phyloP scores from a whole-genome alignment of 23 tunicate species.

The Halocynthia aurantium region DNA sequence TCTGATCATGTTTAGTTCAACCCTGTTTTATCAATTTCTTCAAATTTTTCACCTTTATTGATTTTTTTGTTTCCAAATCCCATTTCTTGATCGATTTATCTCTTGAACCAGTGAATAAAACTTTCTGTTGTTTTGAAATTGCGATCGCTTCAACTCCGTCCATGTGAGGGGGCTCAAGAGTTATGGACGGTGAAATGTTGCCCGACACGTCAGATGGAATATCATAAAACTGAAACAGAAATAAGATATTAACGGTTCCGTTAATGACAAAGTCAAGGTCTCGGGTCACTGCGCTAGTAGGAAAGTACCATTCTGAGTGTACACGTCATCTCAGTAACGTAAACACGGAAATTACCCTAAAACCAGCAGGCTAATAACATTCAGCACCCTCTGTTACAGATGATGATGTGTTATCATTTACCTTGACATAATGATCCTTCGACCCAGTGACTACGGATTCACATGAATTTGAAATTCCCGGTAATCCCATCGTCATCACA shows the following conservation, averaged over 20 bases:
- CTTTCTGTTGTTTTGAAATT: conserved; percentile 22
- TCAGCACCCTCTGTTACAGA: not conserved
- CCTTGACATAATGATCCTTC: conserved; percentile 89
- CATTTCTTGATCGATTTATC: conserved; percentile 94
- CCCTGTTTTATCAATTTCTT: not conserved
- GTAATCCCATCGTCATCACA: conserved; percentile 61
- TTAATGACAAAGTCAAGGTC: not conserved
- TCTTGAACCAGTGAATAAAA: conserved; percentile 72
- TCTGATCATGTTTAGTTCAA: too few species aligned
- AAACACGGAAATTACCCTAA: too few species aligned
- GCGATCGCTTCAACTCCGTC: conserved; percentile 87
- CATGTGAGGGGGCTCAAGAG: conserved; percentile 89
- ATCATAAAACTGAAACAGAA: conserved; percentile 46
- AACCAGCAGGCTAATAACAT: too few species aligned
- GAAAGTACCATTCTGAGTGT: too few species aligned
- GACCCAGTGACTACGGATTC: conserved; percentile 64
- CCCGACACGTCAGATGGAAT: conserved; percentile 31
- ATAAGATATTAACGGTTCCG: not conserved
- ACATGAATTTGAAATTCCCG: conserved; percentile 4
- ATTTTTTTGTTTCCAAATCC: conserved; percentile 46
- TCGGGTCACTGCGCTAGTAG: not conserved
- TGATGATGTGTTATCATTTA: not conserved
- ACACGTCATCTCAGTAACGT: not conserved
- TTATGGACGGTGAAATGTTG: conserved; percentile 34
- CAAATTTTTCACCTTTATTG: conserved; percentile 37